These are phyloP conservation scores for Ctenopoma kingsleyae DNA, from an alignment of 2,797 vertebrate genomes.

Conservation along the genomic window DNA sequence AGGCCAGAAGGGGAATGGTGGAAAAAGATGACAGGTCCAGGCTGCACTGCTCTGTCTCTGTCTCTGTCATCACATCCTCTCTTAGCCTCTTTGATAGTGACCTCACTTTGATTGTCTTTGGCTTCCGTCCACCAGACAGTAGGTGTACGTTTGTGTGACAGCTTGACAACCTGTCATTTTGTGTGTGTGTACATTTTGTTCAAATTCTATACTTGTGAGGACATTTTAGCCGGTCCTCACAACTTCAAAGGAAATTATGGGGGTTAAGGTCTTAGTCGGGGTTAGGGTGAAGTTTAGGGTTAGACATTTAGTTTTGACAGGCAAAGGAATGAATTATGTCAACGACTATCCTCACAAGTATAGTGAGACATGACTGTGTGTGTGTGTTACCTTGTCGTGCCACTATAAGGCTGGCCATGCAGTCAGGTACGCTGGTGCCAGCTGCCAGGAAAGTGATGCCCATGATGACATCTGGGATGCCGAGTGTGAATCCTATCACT, in stretches of 20 bases:
- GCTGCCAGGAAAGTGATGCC: slow-evolving; percentile 97
- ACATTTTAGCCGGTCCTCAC: too few species aligned
- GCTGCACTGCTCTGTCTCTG: neutral
- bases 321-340: too few species aligned
- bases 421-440: slow-evolving; percentile 97
- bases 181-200: neutral
- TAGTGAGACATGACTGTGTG: neutral
- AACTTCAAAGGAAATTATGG: too few species aligned
- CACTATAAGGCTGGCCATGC: slow-evolving; percentile 98
- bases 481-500: slow-evolving; percentile 94
- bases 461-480: slow-evolving; percentile 98
- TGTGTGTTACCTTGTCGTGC: slow-evolving; percentile 91
- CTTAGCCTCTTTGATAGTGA: slow-evolving; percentile 23
- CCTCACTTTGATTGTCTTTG: slow-evolving; percentile 42
- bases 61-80: slow-evolving; percentile 24
- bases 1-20: slow-evolving; percentile 9
- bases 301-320: too few species aligned
- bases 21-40: slow-evolving; percentile 34
- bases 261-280: too few species aligned
- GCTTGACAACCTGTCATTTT: slow-evolving; percentile 11
- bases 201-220: too few species aligned
- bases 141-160: slow-evolving; percentile 16
- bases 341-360: too few species aligned
- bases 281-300: too few species aligned
- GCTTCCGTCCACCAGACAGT: neutral